phyloP scores from a whole-genome alignment of 2,113 vertebrate species.

The Sylvietta virens region DNA sequence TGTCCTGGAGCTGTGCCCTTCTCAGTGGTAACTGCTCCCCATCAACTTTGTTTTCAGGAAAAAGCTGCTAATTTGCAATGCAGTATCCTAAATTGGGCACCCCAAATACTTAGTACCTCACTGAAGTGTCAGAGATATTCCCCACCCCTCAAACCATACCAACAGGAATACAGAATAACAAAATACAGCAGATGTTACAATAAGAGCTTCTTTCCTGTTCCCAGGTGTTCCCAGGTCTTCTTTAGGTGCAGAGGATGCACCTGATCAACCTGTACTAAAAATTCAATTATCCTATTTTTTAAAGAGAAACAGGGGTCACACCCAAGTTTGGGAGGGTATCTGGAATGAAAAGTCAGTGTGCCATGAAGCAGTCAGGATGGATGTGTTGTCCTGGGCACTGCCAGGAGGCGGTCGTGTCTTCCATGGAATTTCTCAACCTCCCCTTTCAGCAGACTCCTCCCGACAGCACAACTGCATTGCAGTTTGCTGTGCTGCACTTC shows the following conservation, averaged over 20 bases:
- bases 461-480: background rate
- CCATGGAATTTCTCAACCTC: background rate
- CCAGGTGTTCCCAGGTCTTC: background rate
- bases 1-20: background rate
- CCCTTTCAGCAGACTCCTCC: background rate
- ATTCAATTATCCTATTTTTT: background rate
- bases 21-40: rapidly evolving
- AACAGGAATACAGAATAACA: background rate
- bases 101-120: background rate
- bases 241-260: background rate
- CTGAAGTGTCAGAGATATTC: background rate
- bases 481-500: background rate
- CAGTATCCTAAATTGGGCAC: background rate
- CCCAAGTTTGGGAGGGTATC: background rate
- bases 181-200: background rate
- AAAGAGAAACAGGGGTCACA: background rate
- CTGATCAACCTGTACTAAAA: background rate
- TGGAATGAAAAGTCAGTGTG: background rate
- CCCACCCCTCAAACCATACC: background rate
- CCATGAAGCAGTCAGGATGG: rapidly evolving
- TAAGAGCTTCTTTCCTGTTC: background rate
- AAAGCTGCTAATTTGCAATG: background rate
- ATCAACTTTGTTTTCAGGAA: background rate
- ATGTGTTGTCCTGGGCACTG: background rate
- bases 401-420: background rate